Evolutionary conservation across 2,113 vertebrate species (phyloP).

Genomic region (Neotoma lepida): DNA sequence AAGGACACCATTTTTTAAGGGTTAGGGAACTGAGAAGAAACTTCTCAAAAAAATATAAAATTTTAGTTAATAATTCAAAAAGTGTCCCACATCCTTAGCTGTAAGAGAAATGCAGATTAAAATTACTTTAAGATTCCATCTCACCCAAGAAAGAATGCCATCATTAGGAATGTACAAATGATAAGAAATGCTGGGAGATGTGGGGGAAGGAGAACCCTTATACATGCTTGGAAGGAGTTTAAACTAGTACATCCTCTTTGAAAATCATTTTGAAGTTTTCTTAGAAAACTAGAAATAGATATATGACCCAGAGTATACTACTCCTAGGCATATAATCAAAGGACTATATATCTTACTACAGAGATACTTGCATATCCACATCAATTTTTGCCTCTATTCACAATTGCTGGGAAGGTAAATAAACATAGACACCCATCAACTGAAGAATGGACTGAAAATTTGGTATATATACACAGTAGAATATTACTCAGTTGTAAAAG

Average conservation of each 20-base stretch:
- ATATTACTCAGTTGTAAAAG: neutral
- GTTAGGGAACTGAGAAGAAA: too few species aligned
- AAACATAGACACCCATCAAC: neutral
- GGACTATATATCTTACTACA: neutral
- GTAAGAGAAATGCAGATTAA: too few species aligned
- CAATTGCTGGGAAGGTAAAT: neutral
- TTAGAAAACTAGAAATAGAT: neutral
- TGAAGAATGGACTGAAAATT: neutral
- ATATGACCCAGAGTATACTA: neutral
- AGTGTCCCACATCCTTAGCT: too few species aligned
- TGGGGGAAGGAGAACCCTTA: neutral
- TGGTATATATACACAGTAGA: neutral
- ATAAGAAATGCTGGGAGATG: neutral
- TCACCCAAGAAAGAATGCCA: neutral
- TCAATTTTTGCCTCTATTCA: neutral
- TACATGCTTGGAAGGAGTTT: neutral
- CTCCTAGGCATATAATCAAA: neutral
- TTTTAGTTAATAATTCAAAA: too few species aligned
- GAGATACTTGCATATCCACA: neutral
- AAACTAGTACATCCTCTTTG: neutral
- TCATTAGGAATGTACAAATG: neutral
- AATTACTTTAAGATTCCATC: too few species aligned
- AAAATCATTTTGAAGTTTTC: neutral
- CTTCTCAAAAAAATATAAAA: too few species aligned
- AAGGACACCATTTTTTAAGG: too few species aligned